Conservation (phyloP, 1,140 invertebrate species). For the Antheraea mylitta region DNA sequence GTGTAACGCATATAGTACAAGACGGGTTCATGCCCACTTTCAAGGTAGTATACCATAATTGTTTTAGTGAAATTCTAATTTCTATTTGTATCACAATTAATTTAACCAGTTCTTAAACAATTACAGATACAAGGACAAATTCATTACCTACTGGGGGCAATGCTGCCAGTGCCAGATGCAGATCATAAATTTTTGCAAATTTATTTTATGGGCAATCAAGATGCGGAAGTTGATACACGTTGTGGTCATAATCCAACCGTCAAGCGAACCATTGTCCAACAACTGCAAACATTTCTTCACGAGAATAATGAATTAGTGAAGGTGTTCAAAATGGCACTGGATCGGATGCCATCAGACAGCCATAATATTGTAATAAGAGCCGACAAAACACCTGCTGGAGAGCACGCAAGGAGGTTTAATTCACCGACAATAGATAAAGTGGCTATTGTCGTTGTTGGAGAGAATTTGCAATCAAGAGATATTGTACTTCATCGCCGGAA, state of each 20-base stretch:
- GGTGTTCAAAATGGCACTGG: constrained; percentile 60
- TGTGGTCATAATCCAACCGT: constrained; percentile 35
- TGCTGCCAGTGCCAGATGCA: too few relatives aligned
- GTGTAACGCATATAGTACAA: too few relatives aligned
- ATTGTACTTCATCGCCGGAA: constrained; percentile 45
- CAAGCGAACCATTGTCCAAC: constrained; percentile 45
- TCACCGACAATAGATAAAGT: constrained; percentile 70
- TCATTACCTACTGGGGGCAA: too few relatives aligned
- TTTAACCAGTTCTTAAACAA: too few relatives aligned
- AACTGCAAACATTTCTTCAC: constrained; percentile 56
- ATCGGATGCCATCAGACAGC: constrained; percentile 55
- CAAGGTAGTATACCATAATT: too few relatives aligned
- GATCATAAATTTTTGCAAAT: constrained; percentile 31
- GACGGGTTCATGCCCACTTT: too few relatives aligned
- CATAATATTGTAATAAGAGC: constrained; percentile 57
- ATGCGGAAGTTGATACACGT: constrained; percentile 32
- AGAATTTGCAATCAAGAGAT: constrained; percentile 59
- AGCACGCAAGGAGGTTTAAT: constrained; percentile 69
- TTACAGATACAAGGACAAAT: too few relatives aligned
- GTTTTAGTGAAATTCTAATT: too few relatives aligned
- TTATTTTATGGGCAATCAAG: constrained; percentile 29
- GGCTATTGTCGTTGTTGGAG: constrained; percentile 65
- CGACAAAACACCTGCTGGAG: constrained; percentile 49
- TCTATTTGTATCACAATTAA: too few relatives aligned
- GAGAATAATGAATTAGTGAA: constrained; percentile 52